Conservation (phyloP, 2,797 vertebrate species). For the Urophycis tenuis region DNA sequence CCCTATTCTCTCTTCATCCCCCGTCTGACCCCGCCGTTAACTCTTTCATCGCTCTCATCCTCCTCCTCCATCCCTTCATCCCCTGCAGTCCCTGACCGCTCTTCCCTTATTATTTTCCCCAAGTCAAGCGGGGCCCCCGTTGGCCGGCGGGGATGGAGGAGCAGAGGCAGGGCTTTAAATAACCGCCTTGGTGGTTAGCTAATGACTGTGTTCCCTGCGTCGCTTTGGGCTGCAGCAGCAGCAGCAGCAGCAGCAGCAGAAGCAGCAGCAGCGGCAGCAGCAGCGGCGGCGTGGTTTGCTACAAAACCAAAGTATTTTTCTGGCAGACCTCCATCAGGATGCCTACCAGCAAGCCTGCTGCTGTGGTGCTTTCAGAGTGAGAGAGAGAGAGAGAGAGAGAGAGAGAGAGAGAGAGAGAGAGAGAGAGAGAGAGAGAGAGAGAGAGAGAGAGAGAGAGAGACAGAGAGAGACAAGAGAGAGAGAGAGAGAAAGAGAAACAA, state of each 20-base stretch:
- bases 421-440: slow-evolving; percentile 23
- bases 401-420: slow-evolving; percentile 25
- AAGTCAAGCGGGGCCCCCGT: slow-evolving; percentile 61
- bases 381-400: slow-evolving; percentile 28
- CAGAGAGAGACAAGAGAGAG: slow-evolving; percentile 30
- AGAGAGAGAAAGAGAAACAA: slow-evolving; percentile 20
- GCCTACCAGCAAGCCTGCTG: slow-evolving; percentile 39
- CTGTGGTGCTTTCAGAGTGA: slow-evolving; percentile 36
- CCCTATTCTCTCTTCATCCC: slow-evolving; percentile 34
- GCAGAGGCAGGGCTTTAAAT: slow-evolving; percentile 66
- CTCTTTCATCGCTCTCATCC: not conserved
- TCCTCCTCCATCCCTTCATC: slow-evolving; percentile 37
- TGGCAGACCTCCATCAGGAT: slow-evolving; percentile 54
- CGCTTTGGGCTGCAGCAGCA: slow-evolving; percentile 50
- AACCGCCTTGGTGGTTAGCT: slow-evolving; percentile 69
- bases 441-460: slow-evolving; percentile 25
- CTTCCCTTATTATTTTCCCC: slow-evolving; percentile 69
- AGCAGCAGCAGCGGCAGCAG: not conserved
- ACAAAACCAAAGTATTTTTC: slow-evolving; percentile 47
- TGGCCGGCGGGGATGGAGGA: slow-evolving; percentile 54
- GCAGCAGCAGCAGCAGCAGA: not conserved
- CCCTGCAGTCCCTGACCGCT: slow-evolving; percentile 61
- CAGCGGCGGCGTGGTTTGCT: slow-evolving; percentile 36
- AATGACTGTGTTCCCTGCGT: slow-evolving; percentile 62
- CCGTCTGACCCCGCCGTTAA: slow-evolving; percentile 35